Conservation (phyloP, 1,140 invertebrate species). For the Aphidius gifuensis region DNA sequence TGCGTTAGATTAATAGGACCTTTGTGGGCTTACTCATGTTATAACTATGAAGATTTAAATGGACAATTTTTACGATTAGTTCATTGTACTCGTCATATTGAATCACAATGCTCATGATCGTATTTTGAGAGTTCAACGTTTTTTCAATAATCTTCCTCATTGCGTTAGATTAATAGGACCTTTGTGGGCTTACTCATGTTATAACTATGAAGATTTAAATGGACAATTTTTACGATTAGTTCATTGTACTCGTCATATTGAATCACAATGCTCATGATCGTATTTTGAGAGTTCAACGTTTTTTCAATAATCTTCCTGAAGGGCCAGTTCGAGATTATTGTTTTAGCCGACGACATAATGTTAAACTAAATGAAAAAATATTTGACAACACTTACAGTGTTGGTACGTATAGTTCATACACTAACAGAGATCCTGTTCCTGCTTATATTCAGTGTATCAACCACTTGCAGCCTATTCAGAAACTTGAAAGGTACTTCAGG, state of each 20-base stretch:
- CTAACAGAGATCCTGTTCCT: background rate
- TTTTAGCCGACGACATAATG: conserved; percentile 13
- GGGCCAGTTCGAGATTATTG: conserved; percentile 22
- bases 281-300: conserved; percentile 25
- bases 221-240: conserved; percentile 30
- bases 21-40: conserved; percentile 27
- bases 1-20: conserved; percentile 25
- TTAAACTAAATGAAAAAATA: conserved; percentile 25
- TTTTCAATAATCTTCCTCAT: conserved; percentile 22
- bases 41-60: conserved; percentile 31
- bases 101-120: no score
- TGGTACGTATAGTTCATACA: conserved; percentile 21
- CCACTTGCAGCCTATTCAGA: no score
- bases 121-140: no score
- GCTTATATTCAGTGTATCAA: background rate
- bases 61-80: conserved; percentile 30
- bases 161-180: conserved; percentile 25
- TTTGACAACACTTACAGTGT: conserved; percentile 22
- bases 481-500: background rate
- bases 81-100: conserved; percentile 30
- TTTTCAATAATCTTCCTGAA: conserved; percentile 21
- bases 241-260: conserved; percentile 30
- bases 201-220: conserved; percentile 31
- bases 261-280: conserved; percentile 24
- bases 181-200: conserved; percentile 27